Base-by-base conservation (phyloP, 2,888 invertebrate genomes). In the Sarcophaga caerulescens region DNA sequence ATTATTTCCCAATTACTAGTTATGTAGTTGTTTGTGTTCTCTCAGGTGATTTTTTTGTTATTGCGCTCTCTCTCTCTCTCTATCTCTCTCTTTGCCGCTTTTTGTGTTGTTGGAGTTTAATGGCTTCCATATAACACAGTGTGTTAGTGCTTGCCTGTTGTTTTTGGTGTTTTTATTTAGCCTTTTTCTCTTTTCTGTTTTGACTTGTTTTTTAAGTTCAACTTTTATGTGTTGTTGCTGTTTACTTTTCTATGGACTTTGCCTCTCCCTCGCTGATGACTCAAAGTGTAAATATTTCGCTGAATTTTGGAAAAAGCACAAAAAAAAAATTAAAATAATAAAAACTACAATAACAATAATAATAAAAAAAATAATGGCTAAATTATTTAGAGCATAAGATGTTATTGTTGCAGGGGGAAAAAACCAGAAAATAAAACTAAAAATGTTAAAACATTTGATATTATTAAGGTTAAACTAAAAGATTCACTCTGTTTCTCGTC, bases 31-130 rank as follows among this genome's bases (percentile, higher is more conserved):
- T 74, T 60, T 60, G 60, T 47, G 14, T 19, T 68, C 45, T 79
- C 79, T 84, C 84, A 84, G 79, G 79, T 84, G 70, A 70, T 84
- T 84, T 65, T 57, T 66, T 66, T 3, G 19, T 35, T 66, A 3
- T 66, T 44, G 0, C n/a, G n/a, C n/a, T n/a, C n/a, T 0, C 4
- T 14, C 47, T 47, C 52, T 14, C 17, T 12, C 14, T 47, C 4
- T 47, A 0, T 47, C 14, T 47, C 14, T 47, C 17, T 52, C 17
- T 52, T 14, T 14, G n/a, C 8, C 8, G 35, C 35, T 62, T 71
- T 66, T 66, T 73, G 47, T 79, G 74, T 70, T 69, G 84, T 66
- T 86, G 81, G 81, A 86, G 86, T 86, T 86, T 86, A 86, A 84
- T 86, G 86, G 86, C 86, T 84, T 84, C 86, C 78, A 81, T 63